A percentile compares a stretch with the other conserved stretches of the same genome.
These are phyloP conservation scores for Dipodomys ordii DNA, from an alignment of 2,113 vertebrate genomes.

Conservation along the genomic window DNA sequence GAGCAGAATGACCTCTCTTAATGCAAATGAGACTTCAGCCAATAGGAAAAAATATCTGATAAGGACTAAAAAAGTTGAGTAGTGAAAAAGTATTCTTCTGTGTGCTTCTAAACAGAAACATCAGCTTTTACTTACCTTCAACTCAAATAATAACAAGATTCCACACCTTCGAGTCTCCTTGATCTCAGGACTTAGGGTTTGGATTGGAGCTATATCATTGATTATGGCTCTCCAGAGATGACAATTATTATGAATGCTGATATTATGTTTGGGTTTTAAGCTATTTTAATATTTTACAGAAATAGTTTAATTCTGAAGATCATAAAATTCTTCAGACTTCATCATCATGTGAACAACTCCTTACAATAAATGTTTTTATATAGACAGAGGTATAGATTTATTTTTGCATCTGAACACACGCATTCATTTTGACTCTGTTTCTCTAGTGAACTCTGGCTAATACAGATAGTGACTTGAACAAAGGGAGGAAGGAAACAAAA, in stretches of 20 bases:
- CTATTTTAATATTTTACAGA: not conserved
- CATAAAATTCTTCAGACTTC: not conserved
- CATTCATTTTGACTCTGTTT: not conserved
- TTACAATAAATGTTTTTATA: not conserved
- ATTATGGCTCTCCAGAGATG: not conserved
- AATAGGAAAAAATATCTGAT: not conserved
- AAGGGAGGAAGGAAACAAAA: conserved; percentile 21
- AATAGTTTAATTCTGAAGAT: not conserved
- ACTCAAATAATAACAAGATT: not conserved
- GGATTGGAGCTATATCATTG: not conserved
- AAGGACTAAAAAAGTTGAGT: not conserved
- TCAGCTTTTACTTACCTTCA: not conserved
- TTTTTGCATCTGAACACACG: not conserved
- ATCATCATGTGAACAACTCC: not conserved
- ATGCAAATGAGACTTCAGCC: not conserved
- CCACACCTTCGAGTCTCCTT: not conserved
- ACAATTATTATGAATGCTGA: not conserved
- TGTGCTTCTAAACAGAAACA: not conserved
- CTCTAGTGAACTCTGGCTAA: conserved; percentile 1
- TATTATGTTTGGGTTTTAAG: not conserved
- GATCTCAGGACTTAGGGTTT: not conserved
- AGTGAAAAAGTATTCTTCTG: not conserved
- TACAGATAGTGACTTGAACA: not conserved
- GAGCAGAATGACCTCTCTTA: not conserved
- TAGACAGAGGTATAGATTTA: not conserved